These are phyloP conservation scores for Zootermopsis nevadensis DNA, from an alignment of 2,888 invertebrate species.

Conservation along the genomic window DNA sequence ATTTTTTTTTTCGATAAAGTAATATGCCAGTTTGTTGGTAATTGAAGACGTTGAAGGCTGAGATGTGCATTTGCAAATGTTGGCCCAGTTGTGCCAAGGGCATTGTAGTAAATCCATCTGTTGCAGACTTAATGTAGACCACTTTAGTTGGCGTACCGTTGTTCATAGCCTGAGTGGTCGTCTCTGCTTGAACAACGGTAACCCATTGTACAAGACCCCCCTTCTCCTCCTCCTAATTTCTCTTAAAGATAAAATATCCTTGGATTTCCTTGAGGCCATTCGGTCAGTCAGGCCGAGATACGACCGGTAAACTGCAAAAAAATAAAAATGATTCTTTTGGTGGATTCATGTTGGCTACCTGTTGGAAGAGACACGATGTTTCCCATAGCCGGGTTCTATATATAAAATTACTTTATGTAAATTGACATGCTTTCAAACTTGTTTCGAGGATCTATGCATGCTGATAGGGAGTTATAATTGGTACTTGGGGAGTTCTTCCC, in stretches of 20 bases:
- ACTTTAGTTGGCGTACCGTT: neutral
- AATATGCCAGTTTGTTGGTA: too few relatives aligned
- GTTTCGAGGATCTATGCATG: neutral
- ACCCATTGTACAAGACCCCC: neutral
- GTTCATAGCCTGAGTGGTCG: neutral
- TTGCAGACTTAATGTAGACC: neutral
- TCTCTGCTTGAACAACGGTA: neutral
- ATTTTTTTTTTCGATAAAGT: too few relatives aligned
- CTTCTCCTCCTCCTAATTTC: neutral
- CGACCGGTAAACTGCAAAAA: neutral
- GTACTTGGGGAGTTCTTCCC: neutral
- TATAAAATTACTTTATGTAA: neutral
- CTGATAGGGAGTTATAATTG: neutral
- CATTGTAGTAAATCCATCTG: conserved; percentile 6
- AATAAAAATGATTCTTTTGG: neutral
- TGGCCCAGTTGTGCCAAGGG: neutral
- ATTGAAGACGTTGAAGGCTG: too few relatives aligned
- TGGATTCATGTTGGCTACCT: neutral
- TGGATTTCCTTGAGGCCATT: conserved; percentile 10
- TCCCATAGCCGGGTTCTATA: neutral
- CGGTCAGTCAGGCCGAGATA: neutral
- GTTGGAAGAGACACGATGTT: neutral
- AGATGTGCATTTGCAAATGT: too few relatives aligned
- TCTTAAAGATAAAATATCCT: neutral
- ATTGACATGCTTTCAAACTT: neutral